Base-by-base conservation (phyloP, 2,797 vertebrate species). In the Rhynchotus rufescens region DNA sequence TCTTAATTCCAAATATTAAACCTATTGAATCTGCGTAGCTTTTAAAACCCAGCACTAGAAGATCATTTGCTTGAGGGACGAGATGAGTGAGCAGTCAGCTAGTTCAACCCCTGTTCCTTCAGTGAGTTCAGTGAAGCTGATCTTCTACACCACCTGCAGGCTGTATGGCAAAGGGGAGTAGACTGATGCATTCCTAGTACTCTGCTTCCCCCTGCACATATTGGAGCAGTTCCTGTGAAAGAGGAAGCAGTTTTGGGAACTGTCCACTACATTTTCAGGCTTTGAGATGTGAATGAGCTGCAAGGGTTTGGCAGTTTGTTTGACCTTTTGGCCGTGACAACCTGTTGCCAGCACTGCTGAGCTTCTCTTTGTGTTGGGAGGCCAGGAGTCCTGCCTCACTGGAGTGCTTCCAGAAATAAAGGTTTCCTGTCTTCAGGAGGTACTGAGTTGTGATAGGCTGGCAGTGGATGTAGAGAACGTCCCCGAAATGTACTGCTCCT, bases 391-490 rank as follows among this genome's bases (percentile, higher is more conserved):
- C 67, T 84, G 60, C 56, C 64, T 94, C 44, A 19, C 34, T 59
- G 49, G 23, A 64, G 28, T 54, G n/a, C 15, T 17, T 67, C 21
- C 15, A 44, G 49, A 56, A 56, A n/a, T 19, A 56, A 56, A 56
- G 28, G 1, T 79, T 85, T 67, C 57, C 38, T 65, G 20, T 87
- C 57, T 90, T 79, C 72, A 74, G 80, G 61, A 89, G 57, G 64
- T 84, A 45, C 67, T 84, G 89, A 47, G 36, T 90, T 82, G 71
- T 86, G 90, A 86, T 62, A 81, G 25, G 25, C 78, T 88, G 85
- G 60, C 86, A 89, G 4, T 1, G 56, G 80, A 30, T 8, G 2
- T 51, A 51, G 40, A 57, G 47, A 75, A 40, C 0, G 1, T 83
- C 42, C 15, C 30, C 84, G 73, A 84, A 74, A 87, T 12, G 1